Conservation (phyloP, 2,888 invertebrate species). For the Zonitis immaculata region DNA sequence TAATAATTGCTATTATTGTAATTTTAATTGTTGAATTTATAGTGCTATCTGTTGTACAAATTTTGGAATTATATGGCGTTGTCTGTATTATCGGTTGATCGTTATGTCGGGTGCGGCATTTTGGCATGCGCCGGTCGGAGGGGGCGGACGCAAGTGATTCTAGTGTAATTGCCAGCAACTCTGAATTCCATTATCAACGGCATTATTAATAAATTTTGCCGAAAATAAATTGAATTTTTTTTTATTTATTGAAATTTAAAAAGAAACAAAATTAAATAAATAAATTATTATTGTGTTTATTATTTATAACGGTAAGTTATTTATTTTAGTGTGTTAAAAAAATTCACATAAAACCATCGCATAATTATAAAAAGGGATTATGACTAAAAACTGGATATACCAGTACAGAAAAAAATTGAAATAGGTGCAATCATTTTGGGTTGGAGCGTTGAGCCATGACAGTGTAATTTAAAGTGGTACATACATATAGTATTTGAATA, state of each 20-base stretch:
- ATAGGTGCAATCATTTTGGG: constrained; percentile 21
- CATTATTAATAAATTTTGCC: constrained; percentile 23
- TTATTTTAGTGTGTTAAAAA: constrained; percentile 33
- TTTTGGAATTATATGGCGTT: constrained; percentile 1
- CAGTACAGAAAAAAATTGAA: constrained; percentile 36
- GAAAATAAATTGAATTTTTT: too few relatives aligned
- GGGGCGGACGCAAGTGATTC: constrained; percentile 10
- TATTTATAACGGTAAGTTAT: constrained; percentile 35
- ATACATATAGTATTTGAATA: constrained; percentile 32
- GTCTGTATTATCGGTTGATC: constrained; percentile 30
- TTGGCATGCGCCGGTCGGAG: constrained; percentile 34
- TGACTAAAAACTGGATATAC: constrained; percentile 30
- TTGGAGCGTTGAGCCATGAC: constrained; percentile 45
- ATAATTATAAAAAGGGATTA: constrained; percentile 27
- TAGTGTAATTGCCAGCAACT: constrained; percentile 25
- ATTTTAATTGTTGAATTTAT: background rate
- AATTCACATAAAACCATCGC: constrained; percentile 32
- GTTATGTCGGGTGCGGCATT: constrained; percentile 41
- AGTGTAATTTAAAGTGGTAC: constrained; percentile 47
- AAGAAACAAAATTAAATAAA: too few relatives aligned
- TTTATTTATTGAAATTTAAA: too few relatives aligned
- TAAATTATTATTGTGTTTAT: background rate
- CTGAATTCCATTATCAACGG: constrained; percentile 28
- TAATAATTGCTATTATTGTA: too few relatives aligned
- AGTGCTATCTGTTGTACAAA: background rate